Conservation (phyloP, 2,888 invertebrate species). For the Epinotia brunnichana region DNA sequence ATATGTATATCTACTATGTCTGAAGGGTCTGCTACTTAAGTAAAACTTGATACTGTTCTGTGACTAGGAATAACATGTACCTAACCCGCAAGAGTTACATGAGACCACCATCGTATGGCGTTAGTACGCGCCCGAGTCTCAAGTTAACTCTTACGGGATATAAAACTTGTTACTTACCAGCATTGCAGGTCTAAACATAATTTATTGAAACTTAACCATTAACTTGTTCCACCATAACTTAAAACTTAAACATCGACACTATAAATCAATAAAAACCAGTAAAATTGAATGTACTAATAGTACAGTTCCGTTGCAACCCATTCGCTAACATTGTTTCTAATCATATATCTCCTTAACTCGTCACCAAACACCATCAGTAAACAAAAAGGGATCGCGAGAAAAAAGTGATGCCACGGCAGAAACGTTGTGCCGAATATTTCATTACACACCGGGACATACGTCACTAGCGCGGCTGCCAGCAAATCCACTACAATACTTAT, state of each 20-base stretch:
- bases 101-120: too few species aligned
- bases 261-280: neutral
- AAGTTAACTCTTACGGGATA: too few species aligned
- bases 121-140: too few species aligned
- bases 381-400: slow-evolving; percentile 89
- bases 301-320: slow-evolving; percentile 91
- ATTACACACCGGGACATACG: slow-evolving; percentile 88
- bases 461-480: slow-evolving; percentile 85
- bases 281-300: slow-evolving; percentile 74
- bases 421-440: slow-evolving; percentile 88
- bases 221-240: slow-evolving; percentile 41
- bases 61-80: too few species aligned
- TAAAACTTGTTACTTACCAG: too few species aligned
- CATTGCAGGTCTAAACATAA: neutral
- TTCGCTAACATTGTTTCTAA: slow-evolving; percentile 86
- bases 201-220: slow-evolving; percentile 32
- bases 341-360: slow-evolving; percentile 87
- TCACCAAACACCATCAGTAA: slow-evolving; percentile 89
- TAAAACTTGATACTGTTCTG: too few species aligned
- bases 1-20: too few species aligned
- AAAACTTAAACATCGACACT: slow-evolving; percentile 47
- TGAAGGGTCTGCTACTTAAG: too few species aligned
- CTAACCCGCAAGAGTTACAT: too few species aligned
- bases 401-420: slow-evolving; percentile 87
- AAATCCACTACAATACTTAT: slow-evolving; percentile 86